phyloP scores from a whole-genome alignment of 2,888 invertebrate genomes.

The Meandrusa payeni region DNA sequence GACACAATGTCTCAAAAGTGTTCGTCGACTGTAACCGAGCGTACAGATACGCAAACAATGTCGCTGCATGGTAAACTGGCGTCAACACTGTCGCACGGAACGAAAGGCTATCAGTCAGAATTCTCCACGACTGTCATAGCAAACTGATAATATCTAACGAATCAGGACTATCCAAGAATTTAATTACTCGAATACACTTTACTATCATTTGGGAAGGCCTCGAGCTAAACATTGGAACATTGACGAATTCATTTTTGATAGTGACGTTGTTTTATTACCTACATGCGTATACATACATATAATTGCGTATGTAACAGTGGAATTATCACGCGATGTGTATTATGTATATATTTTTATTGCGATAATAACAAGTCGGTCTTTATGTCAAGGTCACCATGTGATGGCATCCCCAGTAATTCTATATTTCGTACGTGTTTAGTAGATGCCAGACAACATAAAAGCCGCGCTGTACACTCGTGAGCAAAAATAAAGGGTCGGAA shows the following conservation, averaged over 20 bases:
- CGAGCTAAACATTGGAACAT: background rate
- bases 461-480: too few relatives aligned
- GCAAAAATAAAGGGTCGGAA: too few relatives aligned
- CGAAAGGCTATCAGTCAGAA: constrained; percentile 65
- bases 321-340: background rate
- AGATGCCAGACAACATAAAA: too few relatives aligned
- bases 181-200: too few relatives aligned
- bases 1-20: constrained; percentile 20
- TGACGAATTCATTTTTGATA: background rate
- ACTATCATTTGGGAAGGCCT: too few relatives aligned
- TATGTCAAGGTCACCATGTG: constrained; percentile 5
- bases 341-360: background rate
- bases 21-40: constrained; percentile 22
- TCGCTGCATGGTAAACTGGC: constrained; percentile 33
- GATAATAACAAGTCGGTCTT: constrained; percentile 2
- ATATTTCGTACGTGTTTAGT: too few relatives aligned
- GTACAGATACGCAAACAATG: constrained; percentile 42
- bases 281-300: too few relatives aligned
- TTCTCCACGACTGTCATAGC: constrained; percentile 69
- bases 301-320: too few relatives aligned
- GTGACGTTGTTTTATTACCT: too few relatives aligned
- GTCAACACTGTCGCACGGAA: constrained; percentile 54
- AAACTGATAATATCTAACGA: too few relatives aligned
- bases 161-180: too few relatives aligned
- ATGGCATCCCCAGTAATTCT: too few relatives aligned